These are phyloP conservation scores for Caprella mutica DNA, from an alignment of 2,888 invertebrate species.

Conservation along the genomic window DNA sequence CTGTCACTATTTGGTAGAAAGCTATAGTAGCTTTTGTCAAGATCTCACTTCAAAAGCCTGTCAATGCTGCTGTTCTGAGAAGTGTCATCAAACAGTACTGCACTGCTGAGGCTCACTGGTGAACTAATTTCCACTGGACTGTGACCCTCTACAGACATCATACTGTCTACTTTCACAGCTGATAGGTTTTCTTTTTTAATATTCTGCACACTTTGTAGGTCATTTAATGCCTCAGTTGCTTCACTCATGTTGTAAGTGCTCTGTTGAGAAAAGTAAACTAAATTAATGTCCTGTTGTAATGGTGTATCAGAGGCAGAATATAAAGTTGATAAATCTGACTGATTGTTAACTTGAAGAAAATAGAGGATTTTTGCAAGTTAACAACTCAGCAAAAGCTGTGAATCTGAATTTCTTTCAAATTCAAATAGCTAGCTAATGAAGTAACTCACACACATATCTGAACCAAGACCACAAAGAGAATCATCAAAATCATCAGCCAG, in stretches of 20 bases:
- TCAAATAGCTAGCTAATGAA: neutral
- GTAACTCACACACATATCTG: slow-evolving; percentile 43
- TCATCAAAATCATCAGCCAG: slow-evolving; percentile 61
- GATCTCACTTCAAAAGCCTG: slow-evolving; percentile 30
- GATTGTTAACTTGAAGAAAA: too few species aligned
- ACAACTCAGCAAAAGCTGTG: neutral
- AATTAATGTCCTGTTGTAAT: too few species aligned
- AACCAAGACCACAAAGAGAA: slow-evolving; percentile 57
- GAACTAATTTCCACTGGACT: too few species aligned
- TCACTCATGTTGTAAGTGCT: slow-evolving; percentile 51
- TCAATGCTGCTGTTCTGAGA: slow-evolving; percentile 32
- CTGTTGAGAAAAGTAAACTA: slow-evolving; percentile 13
- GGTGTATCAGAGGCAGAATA: too few species aligned
- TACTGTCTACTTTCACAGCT: too few species aligned
- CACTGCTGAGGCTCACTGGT: neutral
- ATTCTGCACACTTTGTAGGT: too few species aligned
- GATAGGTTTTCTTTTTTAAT: too few species aligned
- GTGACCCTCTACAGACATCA: too few species aligned
- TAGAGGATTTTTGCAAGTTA: neutral
- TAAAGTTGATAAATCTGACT: too few species aligned
- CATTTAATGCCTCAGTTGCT: slow-evolving; percentile 68
- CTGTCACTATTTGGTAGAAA: too few species aligned
- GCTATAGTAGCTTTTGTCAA: too few species aligned
- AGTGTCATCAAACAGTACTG: slow-evolving; percentile 24
- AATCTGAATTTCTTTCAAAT: neutral